Conservation (phyloP, 2,888 invertebrate species). For the Pterostichus madidus region DNA sequence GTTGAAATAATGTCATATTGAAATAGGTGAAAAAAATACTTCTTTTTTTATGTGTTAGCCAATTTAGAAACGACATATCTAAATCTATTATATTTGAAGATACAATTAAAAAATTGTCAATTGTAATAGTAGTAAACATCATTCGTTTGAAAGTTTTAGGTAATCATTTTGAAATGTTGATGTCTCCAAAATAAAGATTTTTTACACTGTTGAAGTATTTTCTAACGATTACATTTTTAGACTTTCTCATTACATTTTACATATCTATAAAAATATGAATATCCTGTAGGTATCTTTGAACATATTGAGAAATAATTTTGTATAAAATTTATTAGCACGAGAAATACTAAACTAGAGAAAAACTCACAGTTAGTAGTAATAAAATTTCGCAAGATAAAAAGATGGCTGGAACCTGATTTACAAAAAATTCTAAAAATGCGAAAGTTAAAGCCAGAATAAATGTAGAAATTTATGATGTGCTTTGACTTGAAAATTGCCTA, state of each 20-base stretch:
- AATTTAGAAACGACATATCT: too few species aligned
- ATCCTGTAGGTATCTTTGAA: slow-evolving; percentile 23
- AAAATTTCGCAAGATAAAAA: slow-evolving; percentile 11
- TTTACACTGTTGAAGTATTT: slow-evolving; percentile 27
- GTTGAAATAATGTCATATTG: too few species aligned
- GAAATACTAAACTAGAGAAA: slow-evolving; percentile 19
- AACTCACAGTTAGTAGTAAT: slow-evolving; percentile 28
- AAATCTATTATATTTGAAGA: too few species aligned
- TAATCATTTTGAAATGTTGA: background rate
- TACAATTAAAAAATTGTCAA: too few species aligned
- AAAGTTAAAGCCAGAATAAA: background rate
- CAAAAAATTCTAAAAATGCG: slow-evolving; percentile 9
- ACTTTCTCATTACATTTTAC: background rate
- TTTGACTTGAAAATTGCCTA: slow-evolving; percentile 5
- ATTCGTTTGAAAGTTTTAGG: background rate
- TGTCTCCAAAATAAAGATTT: slow-evolving; percentile 24
- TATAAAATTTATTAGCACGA: slow-evolving; percentile 33
- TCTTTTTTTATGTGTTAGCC: too few species aligned
- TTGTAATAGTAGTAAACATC: too few species aligned
- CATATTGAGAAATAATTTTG: slow-evolving; percentile 20
- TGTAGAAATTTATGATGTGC: background rate
- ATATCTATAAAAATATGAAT: slow-evolving; percentile 21
- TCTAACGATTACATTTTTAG: background rate
- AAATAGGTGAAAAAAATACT: too few species aligned
- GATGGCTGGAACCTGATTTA: slow-evolving; percentile 26